Evolutionary conservation across 2,888 invertebrate genomes (phyloP).

Genomic region (Cataglyphis rosenhaueri): DNA sequence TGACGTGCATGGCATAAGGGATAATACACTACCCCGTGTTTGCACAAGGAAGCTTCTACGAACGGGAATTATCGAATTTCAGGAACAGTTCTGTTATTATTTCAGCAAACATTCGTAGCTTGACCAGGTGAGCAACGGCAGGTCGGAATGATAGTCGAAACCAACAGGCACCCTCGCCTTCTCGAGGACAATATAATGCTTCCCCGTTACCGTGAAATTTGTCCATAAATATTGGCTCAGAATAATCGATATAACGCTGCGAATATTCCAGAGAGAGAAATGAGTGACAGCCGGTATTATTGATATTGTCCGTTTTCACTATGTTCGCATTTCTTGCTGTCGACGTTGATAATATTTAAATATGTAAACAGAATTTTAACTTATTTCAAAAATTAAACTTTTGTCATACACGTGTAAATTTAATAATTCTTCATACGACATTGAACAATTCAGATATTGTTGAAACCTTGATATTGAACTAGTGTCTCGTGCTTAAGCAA

Average conservation of each 20-base stretch:
- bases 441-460: not conserved
- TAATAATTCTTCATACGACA: not conserved
- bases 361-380: not conserved
- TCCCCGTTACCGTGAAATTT: constrained; percentile 22
- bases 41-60: constrained; percentile 54
- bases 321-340: not conserved
- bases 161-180: constrained; percentile 39
- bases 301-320: not conserved
- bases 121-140: constrained; percentile 64
- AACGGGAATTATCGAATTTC: constrained; percentile 77
- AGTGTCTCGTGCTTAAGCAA: not conserved
- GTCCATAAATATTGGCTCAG: constrained; percentile 58
- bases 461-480: not conserved
- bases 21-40: constrained; percentile 42
- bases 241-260: constrained; percentile 15
- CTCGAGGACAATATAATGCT: constrained; percentile 37
- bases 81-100: constrained; percentile 71
- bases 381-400: not conserved
- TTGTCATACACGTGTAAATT: not conserved
- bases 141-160: constrained; percentile 58
- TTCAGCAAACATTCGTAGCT: constrained; percentile 71
- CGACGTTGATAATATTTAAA: constrained; percentile 20
- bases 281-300: constrained; percentile 23
- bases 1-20: constrained; percentile 24
- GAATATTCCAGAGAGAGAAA: constrained; percentile 27